Percentiles rank a stretch among this genome's conserved stretches.
These are phyloP conservation scores for Tyria jacobaeae DNA, from an alignment of 2,888 invertebrate genomes.

Conservation along the genomic window DNA sequence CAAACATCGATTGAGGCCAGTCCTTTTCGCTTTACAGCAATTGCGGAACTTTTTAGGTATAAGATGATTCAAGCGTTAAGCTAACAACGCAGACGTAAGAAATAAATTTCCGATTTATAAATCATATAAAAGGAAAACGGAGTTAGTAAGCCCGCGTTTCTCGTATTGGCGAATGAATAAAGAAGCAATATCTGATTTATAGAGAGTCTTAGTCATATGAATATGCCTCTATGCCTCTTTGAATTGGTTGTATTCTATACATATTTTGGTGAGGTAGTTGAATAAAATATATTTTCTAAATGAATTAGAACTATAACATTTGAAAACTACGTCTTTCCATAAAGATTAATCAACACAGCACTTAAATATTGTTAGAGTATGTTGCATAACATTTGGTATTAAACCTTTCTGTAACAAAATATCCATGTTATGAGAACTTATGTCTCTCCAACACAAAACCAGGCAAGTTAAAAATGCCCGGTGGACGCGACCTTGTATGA, in stretches of 20 bases:
- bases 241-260: neutral
- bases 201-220: slow-evolving; percentile 17
- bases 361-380: no score
- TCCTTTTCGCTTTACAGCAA: slow-evolving; percentile 5
- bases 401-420: no score
- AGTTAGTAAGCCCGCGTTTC: slow-evolving; percentile 24
- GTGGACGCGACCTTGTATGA: no score
- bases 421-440: no score
- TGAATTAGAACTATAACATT: no score
- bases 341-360: no score
- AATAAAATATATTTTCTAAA: neutral
- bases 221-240: slow-evolving; percentile 1
- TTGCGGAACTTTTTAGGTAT: slow-evolving; percentile 12
- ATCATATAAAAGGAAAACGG: slow-evolving; percentile 22
- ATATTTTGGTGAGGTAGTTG: neutral
- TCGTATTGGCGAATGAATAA: slow-evolving; percentile 45
- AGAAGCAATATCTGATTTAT: slow-evolving; percentile 45
- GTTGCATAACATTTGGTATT: no score
- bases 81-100: slow-evolving; percentile 16
- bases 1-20: neutral
- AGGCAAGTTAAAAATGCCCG: no score
- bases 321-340: no score
- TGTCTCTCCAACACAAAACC: no score
- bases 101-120: slow-evolving; percentile 36
- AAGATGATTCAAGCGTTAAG: slow-evolving; percentile 7